These are phyloP conservation scores for Hedya salicella DNA, from an alignment of 2,888 invertebrate species.

Conservation along the genomic window DNA sequence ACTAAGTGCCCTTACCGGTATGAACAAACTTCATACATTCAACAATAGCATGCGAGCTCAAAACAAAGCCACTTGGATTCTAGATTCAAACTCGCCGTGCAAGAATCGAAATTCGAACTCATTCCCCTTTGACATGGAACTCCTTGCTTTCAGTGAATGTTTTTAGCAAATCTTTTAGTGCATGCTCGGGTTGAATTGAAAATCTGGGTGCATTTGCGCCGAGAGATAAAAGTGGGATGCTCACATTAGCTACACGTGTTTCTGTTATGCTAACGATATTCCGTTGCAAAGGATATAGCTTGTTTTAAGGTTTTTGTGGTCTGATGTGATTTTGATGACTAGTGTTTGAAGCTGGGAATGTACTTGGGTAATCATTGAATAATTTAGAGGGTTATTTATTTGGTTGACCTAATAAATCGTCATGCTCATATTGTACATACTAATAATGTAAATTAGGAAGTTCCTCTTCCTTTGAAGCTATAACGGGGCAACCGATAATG, in stretches of 20 bases:
- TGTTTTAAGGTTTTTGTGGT: background rate
- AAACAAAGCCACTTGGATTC: background rate
- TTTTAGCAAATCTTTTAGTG: constrained; percentile 21
- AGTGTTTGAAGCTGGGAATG: background rate
- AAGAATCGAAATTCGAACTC: constrained; percentile 2
- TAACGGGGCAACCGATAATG: no score
- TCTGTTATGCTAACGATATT: constrained; percentile 14
- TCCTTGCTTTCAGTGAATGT: constrained; percentile 1
- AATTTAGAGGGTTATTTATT: background rate
- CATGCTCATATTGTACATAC: no score
- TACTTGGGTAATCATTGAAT: background rate
- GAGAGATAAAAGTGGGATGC: constrained; percentile 24
- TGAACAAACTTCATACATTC: background rate
- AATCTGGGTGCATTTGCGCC: constrained; percentile 26
- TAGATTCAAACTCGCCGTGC: background rate
- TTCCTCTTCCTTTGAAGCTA: no score
- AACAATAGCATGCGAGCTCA: background rate
- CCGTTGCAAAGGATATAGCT: constrained; percentile 4
- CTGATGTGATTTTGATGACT: constrained; percentile 23
- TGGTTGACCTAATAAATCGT: no score
- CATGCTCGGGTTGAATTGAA: constrained; percentile 22
- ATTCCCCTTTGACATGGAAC: background rate
- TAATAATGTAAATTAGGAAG: no score
- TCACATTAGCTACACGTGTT: constrained; percentile 29
- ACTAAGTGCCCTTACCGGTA: background rate